A percentile compares a stretch with the other conserved stretches of the same genome.
Conservation (phyloP, 2,888 invertebrate species). For the Patella caerulea region DNA sequence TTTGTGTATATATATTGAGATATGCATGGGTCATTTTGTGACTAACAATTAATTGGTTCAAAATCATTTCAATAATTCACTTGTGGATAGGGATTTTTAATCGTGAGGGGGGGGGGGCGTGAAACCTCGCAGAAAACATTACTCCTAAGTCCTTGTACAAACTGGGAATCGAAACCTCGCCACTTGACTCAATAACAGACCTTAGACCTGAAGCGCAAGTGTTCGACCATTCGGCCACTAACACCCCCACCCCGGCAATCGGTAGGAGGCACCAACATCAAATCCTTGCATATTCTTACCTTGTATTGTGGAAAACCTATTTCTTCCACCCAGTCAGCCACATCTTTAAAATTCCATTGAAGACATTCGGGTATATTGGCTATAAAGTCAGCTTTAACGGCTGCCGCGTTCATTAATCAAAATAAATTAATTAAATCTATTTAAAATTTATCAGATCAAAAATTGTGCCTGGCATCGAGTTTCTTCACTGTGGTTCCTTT, state of each 20-base stretch:
- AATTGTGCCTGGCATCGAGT: not conserved
- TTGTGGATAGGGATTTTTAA: too few species aligned
- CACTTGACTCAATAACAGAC: too few species aligned
- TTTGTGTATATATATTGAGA: too few species aligned
- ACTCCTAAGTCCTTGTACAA: too few species aligned
- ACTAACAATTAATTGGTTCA: too few species aligned
- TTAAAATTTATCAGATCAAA: too few species aligned
- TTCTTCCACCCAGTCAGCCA: constrained; percentile 34
- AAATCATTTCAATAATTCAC: too few species aligned
- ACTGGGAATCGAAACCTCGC: too few species aligned
- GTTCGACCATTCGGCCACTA: not conserved
- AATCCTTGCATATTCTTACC: constrained; percentile 14
- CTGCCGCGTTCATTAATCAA: not conserved
- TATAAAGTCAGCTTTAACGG: constrained; percentile 3
- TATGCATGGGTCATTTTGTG: too few species aligned
- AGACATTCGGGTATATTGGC: constrained; percentile 23
- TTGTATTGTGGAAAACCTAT: constrained; percentile 35
- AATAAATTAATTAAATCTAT: too few species aligned
- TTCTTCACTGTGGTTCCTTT: not conserved
- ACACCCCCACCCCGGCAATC: not conserved
- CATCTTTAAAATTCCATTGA: constrained; percentile 31
- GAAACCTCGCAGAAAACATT: too few species aligned
- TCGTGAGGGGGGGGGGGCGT: too few species aligned
- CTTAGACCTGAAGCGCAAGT: not conserved
- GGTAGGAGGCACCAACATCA: not conserved